Percentiles rank a stretch among this genome's conserved stretches.
phyloP scores from a whole-genome alignment of 2,113 vertebrate genomes.

The Lipotes vexillifer region DNA sequence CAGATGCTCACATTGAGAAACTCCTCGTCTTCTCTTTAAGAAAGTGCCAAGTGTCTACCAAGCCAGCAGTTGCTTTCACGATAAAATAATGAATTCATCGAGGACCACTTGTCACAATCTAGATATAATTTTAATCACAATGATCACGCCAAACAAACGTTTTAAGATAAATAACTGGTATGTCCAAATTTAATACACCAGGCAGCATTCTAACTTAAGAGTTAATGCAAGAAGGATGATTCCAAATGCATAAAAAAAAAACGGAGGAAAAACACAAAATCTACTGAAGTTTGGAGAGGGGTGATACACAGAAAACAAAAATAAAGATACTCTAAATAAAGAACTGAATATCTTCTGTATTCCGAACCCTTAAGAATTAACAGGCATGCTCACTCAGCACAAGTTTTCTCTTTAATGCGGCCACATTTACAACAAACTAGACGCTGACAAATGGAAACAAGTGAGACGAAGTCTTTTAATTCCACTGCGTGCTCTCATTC shows the following conservation, averaged over 20 bases:
- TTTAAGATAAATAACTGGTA: not conserved
- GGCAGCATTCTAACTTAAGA: not conserved
- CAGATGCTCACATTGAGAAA: not conserved
- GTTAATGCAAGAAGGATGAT: too few species aligned
- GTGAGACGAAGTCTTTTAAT: not conserved
- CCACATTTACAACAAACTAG: not conserved
- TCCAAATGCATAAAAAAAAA: not conserved
- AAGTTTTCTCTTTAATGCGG: not conserved
- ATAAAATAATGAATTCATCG: not conserved
- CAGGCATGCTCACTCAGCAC: not conserved
- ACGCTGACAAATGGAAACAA: not conserved
- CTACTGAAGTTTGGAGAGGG: not conserved
- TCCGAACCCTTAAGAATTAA: not conserved
- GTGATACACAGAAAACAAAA: not conserved
- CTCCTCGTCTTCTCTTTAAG: not conserved
- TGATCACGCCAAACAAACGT: not conserved
- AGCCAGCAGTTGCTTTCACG: not conserved
- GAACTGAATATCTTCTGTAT: not conserved
- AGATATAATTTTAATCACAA: not conserved
- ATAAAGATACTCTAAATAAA: not conserved
- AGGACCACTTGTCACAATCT: not conserved
- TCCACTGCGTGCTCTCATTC: rapidly evolving
- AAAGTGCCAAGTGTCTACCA: not conserved
- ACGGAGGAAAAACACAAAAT: not conserved
- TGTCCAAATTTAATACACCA: not conserved